phyloP scores from a whole-genome alignment of 2,113 vertebrate species.

The Ondatra zibethicus region DNA sequence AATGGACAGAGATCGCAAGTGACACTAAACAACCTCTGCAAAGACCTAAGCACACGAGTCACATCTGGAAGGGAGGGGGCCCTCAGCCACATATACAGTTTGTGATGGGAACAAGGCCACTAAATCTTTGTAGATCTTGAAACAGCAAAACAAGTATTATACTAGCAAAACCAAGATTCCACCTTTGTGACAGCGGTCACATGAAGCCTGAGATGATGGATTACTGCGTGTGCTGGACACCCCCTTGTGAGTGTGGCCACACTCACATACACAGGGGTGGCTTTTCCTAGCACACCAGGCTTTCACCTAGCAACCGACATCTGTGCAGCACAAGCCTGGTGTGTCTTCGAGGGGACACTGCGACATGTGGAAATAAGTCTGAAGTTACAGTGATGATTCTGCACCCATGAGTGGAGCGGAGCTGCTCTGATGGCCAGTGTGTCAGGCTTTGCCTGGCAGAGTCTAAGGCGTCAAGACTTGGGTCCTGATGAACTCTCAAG shows the following conservation, averaged over 20 bases:
- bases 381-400: accelerated
- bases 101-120: neutral
- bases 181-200: neutral
- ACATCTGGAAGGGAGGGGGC: neutral
- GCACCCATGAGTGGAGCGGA: accelerated
- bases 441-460: neutral
- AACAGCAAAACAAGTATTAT: neutral
- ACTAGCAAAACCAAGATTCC: neutral
- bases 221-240: accelerated
- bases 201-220: neutral
- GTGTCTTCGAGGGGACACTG: neutral
- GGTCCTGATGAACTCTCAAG: neutral
- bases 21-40: neutral
- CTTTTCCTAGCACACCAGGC: neutral
- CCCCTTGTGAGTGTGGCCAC: neutral
- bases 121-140: neutral
- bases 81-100: neutral
- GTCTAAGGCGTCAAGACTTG: accelerated
- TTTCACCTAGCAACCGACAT: accelerated
- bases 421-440: neutral
- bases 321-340: accelerated
- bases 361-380: too few relatives aligned
- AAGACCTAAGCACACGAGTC: neutral
- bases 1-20: accelerated
- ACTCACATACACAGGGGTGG: neutral